These are phyloP conservation scores for Ictalurus furcatus DNA, from an alignment of 2,113 vertebrate genomes.

Conservation along the genomic window DNA sequence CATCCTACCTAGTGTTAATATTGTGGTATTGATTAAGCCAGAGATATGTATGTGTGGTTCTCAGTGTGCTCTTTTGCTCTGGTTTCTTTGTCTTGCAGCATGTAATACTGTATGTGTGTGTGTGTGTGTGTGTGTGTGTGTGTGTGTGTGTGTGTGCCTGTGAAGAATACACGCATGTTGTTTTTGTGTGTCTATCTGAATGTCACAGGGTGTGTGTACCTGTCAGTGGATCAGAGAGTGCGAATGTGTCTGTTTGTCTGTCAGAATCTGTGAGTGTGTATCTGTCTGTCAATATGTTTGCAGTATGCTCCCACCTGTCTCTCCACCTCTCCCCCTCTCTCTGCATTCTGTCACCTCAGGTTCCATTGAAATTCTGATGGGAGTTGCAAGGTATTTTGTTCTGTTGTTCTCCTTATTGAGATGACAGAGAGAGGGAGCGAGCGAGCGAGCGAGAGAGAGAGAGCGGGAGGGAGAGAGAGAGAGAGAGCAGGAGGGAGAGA, in stretches of 20 bases:
- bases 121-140: constrained; percentile 29
- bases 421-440: constrained; percentile 20
- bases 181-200: constrained; percentile 47
- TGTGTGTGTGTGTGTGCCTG: constrained; percentile 29
- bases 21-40: neutral
- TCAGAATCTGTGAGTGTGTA: constrained; percentile 55
- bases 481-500: too few species aligned
- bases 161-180: constrained; percentile 51
- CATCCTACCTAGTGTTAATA: neutral
- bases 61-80: neutral
- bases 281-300: constrained; percentile 49
- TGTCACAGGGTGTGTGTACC: constrained; percentile 18
- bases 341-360: constrained; percentile 37
- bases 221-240: constrained; percentile 55
- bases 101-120: constrained; percentile 5
- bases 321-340: constrained; percentile 12
- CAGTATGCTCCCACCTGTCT: constrained; percentile 23
- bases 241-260: constrained; percentile 43
- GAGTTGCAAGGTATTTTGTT: constrained; percentile 37
- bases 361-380: constrained; percentile 47
- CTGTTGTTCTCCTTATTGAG: constrained; percentile 37
- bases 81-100: neutral
- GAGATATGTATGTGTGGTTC: neutral
- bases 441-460: constrained; percentile 17
- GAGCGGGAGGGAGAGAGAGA: constrained; percentile 14